These are phyloP conservation scores for Tenthredo livida DNA, from an alignment of 2,888 invertebrate species.

Conservation along the genomic window DNA sequence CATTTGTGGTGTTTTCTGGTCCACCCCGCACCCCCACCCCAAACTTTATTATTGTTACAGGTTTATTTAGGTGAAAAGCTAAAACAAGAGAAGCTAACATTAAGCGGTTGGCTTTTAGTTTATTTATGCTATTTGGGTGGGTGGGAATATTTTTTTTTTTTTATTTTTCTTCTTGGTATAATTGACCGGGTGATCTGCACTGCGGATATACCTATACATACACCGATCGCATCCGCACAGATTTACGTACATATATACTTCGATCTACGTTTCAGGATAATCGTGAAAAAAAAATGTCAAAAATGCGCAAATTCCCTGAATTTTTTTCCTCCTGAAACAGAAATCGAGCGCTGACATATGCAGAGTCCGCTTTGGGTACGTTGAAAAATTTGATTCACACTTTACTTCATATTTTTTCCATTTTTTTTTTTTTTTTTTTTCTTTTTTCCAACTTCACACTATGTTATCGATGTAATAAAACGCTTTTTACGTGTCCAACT, in stretches of 20 bases:
- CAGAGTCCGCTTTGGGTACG: too few species aligned
- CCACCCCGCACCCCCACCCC: conserved; percentile 2
- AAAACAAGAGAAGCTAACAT: background rate
- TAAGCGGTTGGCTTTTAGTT: conserved; percentile 13
- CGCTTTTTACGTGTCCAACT: background rate
- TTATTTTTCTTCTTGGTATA: background rate
- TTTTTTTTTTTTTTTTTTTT: background rate
- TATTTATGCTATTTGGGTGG: conserved; percentile 19
- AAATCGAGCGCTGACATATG: too few species aligned
- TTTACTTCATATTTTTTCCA: too few species aligned
- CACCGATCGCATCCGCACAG: too few species aligned
- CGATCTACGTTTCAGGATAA: too few species aligned
- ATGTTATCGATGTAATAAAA: background rate
- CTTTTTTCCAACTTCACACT: background rate
- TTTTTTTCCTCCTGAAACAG: too few species aligned
- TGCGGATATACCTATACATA: too few species aligned
- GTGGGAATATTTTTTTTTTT: background rate
- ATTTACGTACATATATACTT: background rate
- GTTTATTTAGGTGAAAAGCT: conserved; percentile 20
- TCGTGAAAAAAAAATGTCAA: too few species aligned
- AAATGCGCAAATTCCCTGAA: too few species aligned
- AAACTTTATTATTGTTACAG: conserved; percentile 11
- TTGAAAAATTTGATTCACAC: background rate
- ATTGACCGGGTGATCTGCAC: background rate
- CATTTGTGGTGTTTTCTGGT: background rate